Evolutionary conservation across 2,888 invertebrate species (phyloP).

Genomic region (Minunthozetes semirufus): DNA sequence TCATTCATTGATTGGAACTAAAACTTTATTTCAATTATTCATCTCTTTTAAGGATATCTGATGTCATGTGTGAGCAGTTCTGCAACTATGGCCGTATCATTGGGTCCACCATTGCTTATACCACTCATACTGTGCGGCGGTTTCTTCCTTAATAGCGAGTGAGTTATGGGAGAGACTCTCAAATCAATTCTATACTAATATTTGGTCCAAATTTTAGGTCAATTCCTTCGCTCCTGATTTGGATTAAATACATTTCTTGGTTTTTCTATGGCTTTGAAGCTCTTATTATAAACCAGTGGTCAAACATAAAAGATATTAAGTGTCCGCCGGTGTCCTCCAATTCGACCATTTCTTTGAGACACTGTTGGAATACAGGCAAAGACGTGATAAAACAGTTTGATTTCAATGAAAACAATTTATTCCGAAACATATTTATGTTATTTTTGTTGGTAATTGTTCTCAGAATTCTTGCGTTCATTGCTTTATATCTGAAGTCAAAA

Average conservation of each 20-base stretch:
- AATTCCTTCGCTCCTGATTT: constrained; percentile 26
- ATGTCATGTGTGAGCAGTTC: constrained; percentile 78
- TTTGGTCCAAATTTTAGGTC: constrained; percentile 19
- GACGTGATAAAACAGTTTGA: constrained; percentile 23
- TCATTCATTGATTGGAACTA: neutral
- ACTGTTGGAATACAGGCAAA: constrained; percentile 4
- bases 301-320: constrained; percentile 26
- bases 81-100: constrained; percentile 77
- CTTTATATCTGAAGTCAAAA: neutral
- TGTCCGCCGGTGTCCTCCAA: neutral
- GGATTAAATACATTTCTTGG: constrained; percentile 37
- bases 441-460: constrained; percentile 1
- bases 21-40: constrained; percentile 39
- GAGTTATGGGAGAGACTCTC: constrained; percentile 43
- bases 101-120: constrained; percentile 84
- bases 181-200: neutral
- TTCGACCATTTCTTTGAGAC: neutral
- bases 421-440: constrained; percentile 6
- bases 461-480: constrained; percentile 28
- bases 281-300: constrained; percentile 36
- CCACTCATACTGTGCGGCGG: constrained; percentile 92
- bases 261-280: constrained; percentile 36
- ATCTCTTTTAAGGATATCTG: constrained; percentile 67
- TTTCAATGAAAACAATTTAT: constrained; percentile 17
- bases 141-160: constrained; percentile 84